Evolutionary conservation across 2,888 invertebrate species (phyloP), one percentile per base, ranked within the genome.

Genomic region (Syritta pipiens): DNA sequence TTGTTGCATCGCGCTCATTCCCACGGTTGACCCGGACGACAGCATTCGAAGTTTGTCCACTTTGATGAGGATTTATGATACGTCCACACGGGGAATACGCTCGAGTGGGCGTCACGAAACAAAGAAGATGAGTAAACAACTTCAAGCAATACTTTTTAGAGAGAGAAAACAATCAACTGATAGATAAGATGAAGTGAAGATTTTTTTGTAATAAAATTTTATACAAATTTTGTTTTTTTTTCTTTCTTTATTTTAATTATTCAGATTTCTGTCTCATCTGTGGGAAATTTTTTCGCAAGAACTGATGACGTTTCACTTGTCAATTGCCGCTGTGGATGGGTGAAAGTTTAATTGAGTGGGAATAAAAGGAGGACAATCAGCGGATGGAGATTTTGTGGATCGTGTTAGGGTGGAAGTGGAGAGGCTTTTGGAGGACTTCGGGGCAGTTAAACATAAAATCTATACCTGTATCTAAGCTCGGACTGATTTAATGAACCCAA

Each of bases 11-110:
- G 76, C 81, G 68, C 83, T 84, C 53, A 84, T 83, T 60, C 84
- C 84, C 40, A 84, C 82, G 12, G 85, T 84, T 32, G 85, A 84
- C 71, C 84, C 84, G 62, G 85, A 84, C 53, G 85, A 85, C 48
- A 85, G 83, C 85, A 85, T 85, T 82, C 77, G 69, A 32, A 69
- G 51, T 60, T 69, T 69, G 51, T 69, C 69, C 69, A 69, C 69
- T 69, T 69, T 69, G 59, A 60, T 30, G 40, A 32, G 28, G 24
- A 32, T 14, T 19, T 7, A 19, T 10, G n/a, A 17, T 17, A 12
- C 19, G 48, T 20, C 67, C 30, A n/a, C 48, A 20, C 14, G 20
- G 24, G 24, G 32, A 59, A 42, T 26, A 24, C 26, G 51, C 19
- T 51, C 32, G 44, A 19, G 17, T 40, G 49, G 44, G 48, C 14